phyloP scores from a whole-genome alignment of 2,888 invertebrate species.

The Glyphotaelius pellucidus region DNA sequence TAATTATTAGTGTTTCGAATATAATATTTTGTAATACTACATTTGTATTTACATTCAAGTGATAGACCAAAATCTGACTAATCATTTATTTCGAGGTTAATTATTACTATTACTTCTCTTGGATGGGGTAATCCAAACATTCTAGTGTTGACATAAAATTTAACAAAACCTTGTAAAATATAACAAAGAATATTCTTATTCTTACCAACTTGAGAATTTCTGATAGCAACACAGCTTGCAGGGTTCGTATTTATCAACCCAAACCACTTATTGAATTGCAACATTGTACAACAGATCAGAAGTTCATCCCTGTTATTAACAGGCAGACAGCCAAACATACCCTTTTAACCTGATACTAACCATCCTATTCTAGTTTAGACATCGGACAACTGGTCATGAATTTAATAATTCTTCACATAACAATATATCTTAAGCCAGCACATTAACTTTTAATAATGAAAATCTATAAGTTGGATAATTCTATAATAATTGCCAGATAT shows the following conservation, averaged over 20 bases:
- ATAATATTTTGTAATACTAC: neutral
- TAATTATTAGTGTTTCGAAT: constrained; percentile 1
- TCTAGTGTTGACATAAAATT: neutral
- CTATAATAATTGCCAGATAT: neutral
- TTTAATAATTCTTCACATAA: too few species aligned
- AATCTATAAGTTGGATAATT: too few species aligned
- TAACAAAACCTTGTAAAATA: neutral
- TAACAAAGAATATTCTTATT: neutral
- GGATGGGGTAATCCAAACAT: neutral
- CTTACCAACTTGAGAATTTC: neutral
- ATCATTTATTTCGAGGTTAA: neutral
- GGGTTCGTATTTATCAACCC: neutral
- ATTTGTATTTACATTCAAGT: neutral
- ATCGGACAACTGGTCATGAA: neutral
- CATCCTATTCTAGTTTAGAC: neutral
- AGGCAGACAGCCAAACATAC: neutral
- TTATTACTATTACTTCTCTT: neutral
- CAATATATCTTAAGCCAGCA: neutral
- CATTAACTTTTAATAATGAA: too few species aligned
- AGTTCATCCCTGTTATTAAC: neutral
- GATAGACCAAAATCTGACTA: neutral
- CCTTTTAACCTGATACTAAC: neutral
- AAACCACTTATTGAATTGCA: neutral
- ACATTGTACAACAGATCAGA: neutral
- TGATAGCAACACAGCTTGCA: neutral